phyloP scores from a whole-genome alignment of 2,888 invertebrate genomes.

The Eilema sororculum region DNA sequence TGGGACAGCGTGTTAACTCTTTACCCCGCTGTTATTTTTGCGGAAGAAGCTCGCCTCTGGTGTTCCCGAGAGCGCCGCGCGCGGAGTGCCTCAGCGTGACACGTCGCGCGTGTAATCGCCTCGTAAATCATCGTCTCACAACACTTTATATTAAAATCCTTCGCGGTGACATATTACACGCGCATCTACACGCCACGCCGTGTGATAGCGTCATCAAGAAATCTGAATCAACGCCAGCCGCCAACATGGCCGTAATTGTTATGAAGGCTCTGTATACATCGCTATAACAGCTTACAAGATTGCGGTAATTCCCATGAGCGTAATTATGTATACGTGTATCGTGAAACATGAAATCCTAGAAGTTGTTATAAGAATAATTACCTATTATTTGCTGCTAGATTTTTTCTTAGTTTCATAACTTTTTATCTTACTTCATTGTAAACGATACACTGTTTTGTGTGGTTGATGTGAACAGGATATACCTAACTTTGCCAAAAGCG shows the following conservation, averaged over 20 bases:
- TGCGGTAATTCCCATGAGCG: neutral
- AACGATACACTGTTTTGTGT: neutral
- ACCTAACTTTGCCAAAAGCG: neutral
- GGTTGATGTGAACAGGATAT: neutral
- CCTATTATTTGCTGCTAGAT: neutral
- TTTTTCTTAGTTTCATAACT: neutral
- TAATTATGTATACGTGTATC: neutral
- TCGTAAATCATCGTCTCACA: constrained; percentile 56
- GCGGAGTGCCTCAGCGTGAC: constrained; percentile 22
- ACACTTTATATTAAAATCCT: constrained; percentile 42
- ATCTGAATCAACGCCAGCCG: constrained; percentile 2
- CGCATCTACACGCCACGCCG: constrained; percentile 3
- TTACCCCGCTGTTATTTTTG: neutral
- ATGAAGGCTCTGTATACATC: neutral
- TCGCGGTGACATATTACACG: constrained; percentile 26
- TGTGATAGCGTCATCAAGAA: constrained; percentile 9
- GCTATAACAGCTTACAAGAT: neutral
- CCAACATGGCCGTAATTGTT: neutral
- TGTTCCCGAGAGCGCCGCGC: constrained; percentile 4
- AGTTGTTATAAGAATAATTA: neutral
- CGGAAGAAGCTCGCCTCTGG: neutral
- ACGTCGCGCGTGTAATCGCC: constrained; percentile 52
- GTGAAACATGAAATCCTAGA: neutral
- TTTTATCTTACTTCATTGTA: neutral
- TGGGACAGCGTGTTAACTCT: neutral